Base-by-base conservation (phyloP, 2,797 vertebrate species). In the Poecilia gillii region DNA sequence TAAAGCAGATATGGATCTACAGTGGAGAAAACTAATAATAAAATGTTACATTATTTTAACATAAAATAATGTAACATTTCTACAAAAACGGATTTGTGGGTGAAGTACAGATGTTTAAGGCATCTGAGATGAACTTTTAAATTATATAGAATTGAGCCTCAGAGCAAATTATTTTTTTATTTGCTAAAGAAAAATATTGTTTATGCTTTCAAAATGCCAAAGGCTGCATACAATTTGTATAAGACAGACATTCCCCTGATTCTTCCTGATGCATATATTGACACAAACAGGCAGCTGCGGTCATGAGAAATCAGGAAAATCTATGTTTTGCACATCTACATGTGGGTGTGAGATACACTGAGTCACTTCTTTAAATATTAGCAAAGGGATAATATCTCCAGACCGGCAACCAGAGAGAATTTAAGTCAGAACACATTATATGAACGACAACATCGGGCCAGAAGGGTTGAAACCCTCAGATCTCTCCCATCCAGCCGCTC, bases 201-300 rank as follows among this genome's bases (percentile, higher is more conserved):
- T 75, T 77, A 41, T 74, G 73, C 36, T 39, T 74, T 39, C 20
- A 64, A 62, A 75, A 64, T 75, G 74, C 74, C 74, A 75, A 43
- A 13, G 55, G 74, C 16, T 62, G 41, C 36, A 64, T 59, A 64
- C 28, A 46, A 53, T 74, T 74, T 55, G 16, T 79, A 33, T 81
- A 79, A 90, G 33, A 18, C 62, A 16, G 57, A 23, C 0, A 59
- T 77, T 74, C 66, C n/a, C 43, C 6, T 84, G 57, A 46, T 72
- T 47, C 66, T 73, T 78, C 78, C 83, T 83, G 72, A 85, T 82
- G 77, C 82, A 57, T 78, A 41, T 68, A 25, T 68, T 75, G 76
- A 80, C 85, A 71, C 73, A 49, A 43, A 80, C 73, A 84, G 47
- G 72, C 33, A 59, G 51, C n/a, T 33, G 28, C 4, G 71, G 45